These are phyloP conservation scores for Cervus canadensis DNA, from an alignment of 2,113 vertebrate genomes.

Conservation along the genomic window DNA sequence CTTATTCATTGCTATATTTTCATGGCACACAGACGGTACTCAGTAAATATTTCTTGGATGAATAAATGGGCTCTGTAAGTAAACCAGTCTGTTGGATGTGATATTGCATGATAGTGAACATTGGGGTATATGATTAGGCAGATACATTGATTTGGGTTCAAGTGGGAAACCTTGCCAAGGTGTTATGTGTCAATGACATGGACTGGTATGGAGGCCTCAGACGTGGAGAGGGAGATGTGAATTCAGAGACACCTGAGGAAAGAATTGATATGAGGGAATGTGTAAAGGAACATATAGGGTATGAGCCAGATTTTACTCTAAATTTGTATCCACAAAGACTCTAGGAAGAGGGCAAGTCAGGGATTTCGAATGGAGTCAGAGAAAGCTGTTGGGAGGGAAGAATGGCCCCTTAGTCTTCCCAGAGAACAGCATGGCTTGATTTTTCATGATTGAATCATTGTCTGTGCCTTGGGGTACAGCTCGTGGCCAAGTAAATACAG, in stretches of 20 bases:
- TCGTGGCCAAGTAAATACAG: neutral
- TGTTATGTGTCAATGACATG: neutral
- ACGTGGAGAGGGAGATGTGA: neutral
- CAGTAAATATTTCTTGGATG: neutral
- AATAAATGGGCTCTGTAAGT: neutral
- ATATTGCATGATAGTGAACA: neutral
- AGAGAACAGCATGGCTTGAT: neutral
- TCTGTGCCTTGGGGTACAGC: neutral
- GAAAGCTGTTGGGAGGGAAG: neutral
- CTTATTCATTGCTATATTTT: neutral
- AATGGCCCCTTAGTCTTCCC: neutral
- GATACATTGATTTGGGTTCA: neutral
- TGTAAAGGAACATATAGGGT: neutral
- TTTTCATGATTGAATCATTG: neutral
- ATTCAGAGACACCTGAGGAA: neutral
- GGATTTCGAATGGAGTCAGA: neutral
- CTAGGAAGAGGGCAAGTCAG: neutral
- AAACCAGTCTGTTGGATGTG: neutral
- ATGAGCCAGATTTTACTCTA: neutral
- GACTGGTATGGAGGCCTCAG: neutral
- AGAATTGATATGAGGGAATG: neutral
- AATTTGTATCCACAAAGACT: neutral
- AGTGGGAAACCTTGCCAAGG: neutral
- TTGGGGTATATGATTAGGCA: neutral
- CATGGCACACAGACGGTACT: neutral